A percentile compares a stretch with the other conserved stretches of the same genome.
Evolutionary conservation across 1,140 invertebrate genomes (phyloP).

Genomic region (Drosophila repleta): DNA sequence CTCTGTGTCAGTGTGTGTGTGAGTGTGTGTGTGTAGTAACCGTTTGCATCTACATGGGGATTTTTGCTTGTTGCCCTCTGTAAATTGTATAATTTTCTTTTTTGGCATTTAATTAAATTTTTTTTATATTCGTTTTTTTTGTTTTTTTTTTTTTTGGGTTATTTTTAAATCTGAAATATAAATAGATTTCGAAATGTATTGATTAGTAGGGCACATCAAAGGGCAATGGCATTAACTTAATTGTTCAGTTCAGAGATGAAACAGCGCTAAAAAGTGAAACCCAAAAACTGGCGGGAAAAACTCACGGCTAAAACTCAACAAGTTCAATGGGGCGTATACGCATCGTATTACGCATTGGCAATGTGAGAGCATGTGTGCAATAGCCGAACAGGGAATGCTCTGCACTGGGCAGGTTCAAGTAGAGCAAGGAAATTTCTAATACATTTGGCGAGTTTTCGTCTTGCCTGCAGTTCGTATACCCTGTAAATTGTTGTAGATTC

Average conservation of each 20-base stretch:
- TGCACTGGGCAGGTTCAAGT: background rate
- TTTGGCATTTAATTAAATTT: conserved; percentile 11
- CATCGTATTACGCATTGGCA: background rate
- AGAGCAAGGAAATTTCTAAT: too few species aligned
- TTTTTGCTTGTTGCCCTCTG: conserved; percentile 16
- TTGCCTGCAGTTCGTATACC: too few species aligned
- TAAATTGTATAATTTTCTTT: conserved; percentile 12
- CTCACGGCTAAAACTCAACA: background rate
- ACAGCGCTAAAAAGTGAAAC: conserved; percentile 24
- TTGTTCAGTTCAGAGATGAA: conserved; percentile 46
- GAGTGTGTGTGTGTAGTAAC: conserved; percentile 25
- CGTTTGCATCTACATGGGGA: conserved; percentile 11
- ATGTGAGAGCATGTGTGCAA: background rate
- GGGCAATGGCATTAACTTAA: conserved; percentile 37
- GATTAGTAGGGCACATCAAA: conserved; percentile 48
- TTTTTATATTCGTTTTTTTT: conserved; percentile 24
- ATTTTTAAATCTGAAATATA: conserved; percentile 63
- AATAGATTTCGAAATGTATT: conserved; percentile 33
- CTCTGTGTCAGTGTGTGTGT: conserved; percentile 19
- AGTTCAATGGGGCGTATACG: background rate
- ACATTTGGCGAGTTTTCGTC: too few species aligned
- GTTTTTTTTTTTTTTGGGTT: conserved; percentile 38
- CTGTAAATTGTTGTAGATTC: too few species aligned
- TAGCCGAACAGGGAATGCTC: conserved; percentile 3
- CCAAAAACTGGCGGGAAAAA: background rate